Conservation (phyloP, 2,888 invertebrate genomes). For the Andrena marginata region DNA sequence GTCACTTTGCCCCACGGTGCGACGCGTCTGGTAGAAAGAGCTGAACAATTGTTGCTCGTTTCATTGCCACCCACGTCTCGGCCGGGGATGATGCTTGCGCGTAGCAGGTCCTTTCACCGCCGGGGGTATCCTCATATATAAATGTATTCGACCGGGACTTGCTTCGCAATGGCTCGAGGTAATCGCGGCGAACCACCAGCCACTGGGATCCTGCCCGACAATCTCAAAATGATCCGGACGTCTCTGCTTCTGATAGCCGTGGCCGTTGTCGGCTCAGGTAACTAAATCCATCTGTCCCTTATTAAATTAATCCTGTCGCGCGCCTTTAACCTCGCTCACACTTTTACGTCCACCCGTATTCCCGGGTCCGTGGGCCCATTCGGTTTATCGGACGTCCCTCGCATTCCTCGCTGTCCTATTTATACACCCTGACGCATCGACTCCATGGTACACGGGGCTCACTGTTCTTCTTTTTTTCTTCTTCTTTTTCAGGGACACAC, state of each 20-base stretch:
- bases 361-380: background rate
- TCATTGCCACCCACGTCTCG: slow-evolving; percentile 56
- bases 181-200: slow-evolving; percentile 16
- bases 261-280: slow-evolving; percentile 46
- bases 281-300: background rate
- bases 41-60: slow-evolving; percentile 42
- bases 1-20: too few species aligned
- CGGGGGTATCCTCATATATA: slow-evolving; percentile 67
- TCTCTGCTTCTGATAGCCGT: slow-evolving; percentile 18
- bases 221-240: slow-evolving; percentile 2
- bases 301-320: background rate
- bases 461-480: too few species aligned
- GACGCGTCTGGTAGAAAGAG: slow-evolving; percentile 11
- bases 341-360: too few species aligned
- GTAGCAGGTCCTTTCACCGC: slow-evolving; percentile 62
- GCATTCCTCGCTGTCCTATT: slow-evolving; percentile 17
- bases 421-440: slow-evolving; percentile 16
- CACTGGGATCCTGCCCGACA: background rate
- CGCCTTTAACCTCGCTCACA: background rate
- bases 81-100: slow-evolving; percentile 39
- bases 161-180: slow-evolving; percentile 42
- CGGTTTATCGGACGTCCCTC: background rate
- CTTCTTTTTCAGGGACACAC: slow-evolving; percentile 16
- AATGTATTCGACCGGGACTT: slow-evolving; percentile 39
- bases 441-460: background rate